Evolutionary conservation across 2,797 vertebrate species (phyloP).

Genomic region (Gastrophryne carolinensis): DNA sequence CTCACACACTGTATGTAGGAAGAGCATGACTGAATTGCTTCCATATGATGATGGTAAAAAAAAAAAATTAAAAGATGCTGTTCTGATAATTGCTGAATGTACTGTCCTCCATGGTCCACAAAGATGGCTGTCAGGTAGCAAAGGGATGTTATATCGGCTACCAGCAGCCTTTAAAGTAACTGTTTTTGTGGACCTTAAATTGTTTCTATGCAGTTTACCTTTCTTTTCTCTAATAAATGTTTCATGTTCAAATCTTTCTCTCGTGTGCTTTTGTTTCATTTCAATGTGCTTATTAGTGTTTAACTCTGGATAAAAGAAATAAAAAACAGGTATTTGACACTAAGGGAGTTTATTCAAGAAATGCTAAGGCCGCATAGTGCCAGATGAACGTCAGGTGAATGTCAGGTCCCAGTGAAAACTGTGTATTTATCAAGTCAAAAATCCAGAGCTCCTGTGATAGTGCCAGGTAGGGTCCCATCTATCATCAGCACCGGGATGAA

Average conservation of each 20-base stretch:
- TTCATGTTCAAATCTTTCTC: constrained; percentile 68
- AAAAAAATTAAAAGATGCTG: no score
- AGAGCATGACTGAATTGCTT: constrained; percentile 31
- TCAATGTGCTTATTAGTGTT: no score
- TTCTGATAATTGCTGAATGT: constrained; percentile 85
- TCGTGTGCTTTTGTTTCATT: constrained; percentile 41
- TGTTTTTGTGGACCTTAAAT: constrained; percentile 98
- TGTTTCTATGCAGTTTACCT: constrained; percentile 98
- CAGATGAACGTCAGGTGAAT: no score
- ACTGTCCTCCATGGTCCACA: constrained; percentile 81
- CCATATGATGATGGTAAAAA: constrained; percentile 10
- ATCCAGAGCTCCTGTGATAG: no score
- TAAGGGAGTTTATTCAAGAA: no score
- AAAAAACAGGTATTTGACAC: no score
- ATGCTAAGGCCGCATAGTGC: no score
- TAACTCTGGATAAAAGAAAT: no score
- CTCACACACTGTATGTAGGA: constrained; percentile 79
- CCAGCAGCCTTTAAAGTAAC: constrained; percentile 82
- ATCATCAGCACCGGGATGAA: no score
- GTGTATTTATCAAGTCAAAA: no score
- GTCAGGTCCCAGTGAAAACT: no score
- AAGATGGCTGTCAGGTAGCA: constrained; percentile 79
- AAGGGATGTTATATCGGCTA: constrained; percentile 81
- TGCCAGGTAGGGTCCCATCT: no score
- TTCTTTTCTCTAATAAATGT: constrained; percentile 95